Evolutionary conservation across 2,113 vertebrate species (phyloP).

Genomic region (Corythoichthys haematopterus): DNA sequence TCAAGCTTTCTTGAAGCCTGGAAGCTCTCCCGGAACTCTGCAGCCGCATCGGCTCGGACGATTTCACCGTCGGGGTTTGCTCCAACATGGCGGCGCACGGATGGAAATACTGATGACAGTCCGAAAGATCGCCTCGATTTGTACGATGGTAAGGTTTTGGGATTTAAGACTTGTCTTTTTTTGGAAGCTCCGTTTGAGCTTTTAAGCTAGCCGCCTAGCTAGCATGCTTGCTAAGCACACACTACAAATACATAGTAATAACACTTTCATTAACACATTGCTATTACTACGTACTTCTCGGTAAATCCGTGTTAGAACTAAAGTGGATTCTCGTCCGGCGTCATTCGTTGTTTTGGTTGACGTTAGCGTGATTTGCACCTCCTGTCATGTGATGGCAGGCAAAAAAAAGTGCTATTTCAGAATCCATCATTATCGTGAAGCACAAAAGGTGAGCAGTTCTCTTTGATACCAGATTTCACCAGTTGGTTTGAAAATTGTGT

Average conservation of each 20-base stretch:
- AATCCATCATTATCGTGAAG: no score
- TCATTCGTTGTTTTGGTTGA: background rate
- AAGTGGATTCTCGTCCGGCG: background rate
- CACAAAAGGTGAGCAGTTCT: no score
- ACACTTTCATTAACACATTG: background rate
- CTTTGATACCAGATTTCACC: no score
- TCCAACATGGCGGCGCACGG: constrained; percentile 78
- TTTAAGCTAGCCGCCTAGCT: constrained; percentile 27
- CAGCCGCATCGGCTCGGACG: constrained; percentile 67
- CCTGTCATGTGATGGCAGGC: background rate
- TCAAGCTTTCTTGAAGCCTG: background rate
- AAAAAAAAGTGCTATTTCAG: no score
- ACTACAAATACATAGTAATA: constrained; percentile 15
- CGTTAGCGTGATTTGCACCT: background rate
- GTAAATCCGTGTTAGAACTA: background rate
- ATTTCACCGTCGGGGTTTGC: constrained; percentile 72
- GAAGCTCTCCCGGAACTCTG: constrained; percentile 54
- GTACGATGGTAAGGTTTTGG: constrained; percentile 82
- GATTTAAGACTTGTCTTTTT: background rate
- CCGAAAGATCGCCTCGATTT: constrained; percentile 92
- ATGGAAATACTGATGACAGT: constrained; percentile 94
- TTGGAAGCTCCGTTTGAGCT: constrained; percentile 22
- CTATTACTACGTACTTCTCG: background rate
- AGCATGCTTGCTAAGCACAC: constrained; percentile 40
- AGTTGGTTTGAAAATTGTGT: no score